phyloP scores from a whole-genome alignment of 2,888 invertebrate genomes.

The Leptopterna dolabrata region DNA sequence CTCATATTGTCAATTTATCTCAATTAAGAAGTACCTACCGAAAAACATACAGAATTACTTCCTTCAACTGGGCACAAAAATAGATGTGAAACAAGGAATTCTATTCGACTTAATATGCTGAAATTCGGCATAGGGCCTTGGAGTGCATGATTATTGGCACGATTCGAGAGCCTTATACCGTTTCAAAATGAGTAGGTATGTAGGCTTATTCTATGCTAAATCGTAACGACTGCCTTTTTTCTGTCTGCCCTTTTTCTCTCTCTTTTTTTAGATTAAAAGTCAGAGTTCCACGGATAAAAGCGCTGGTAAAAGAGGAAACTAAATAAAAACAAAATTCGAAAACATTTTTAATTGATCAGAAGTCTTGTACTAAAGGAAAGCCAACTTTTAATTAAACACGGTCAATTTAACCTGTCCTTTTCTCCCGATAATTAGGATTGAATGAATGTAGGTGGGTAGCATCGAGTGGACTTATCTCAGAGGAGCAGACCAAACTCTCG shows the following conservation, averaged over 20 bases:
- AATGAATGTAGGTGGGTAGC: constrained; percentile 28
- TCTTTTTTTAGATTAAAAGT: background rate
- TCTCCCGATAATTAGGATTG: constrained; percentile 44
- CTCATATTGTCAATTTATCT: no score
- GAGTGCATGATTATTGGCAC: no score
- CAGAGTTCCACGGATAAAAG: background rate
- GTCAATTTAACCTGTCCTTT: constrained; percentile 50
- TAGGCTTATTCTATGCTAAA: no score
- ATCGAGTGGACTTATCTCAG: constrained; percentile 45
- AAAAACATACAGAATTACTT: no score
- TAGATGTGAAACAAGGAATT: no score
- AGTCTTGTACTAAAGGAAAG: background rate
- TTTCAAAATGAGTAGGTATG: no score
- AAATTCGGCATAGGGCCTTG: no score
- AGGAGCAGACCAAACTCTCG: constrained; percentile 9
- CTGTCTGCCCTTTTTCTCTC: background rate
- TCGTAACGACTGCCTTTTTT: no score
- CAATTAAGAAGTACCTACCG: no score
- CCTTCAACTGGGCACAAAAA: no score
- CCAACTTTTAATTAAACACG: constrained; percentile 49
- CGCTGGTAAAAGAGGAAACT: background rate
- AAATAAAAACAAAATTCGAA: background rate
- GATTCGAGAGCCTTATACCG: no score
- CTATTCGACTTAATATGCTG: no score
- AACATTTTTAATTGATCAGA: constrained; percentile 45